Percentiles rank a stretch among this genome's conserved stretches.
Evolutionary conservation across 2,113 vertebrate species (phyloP).

Genomic region (Notarius quadriscutis): DNA sequence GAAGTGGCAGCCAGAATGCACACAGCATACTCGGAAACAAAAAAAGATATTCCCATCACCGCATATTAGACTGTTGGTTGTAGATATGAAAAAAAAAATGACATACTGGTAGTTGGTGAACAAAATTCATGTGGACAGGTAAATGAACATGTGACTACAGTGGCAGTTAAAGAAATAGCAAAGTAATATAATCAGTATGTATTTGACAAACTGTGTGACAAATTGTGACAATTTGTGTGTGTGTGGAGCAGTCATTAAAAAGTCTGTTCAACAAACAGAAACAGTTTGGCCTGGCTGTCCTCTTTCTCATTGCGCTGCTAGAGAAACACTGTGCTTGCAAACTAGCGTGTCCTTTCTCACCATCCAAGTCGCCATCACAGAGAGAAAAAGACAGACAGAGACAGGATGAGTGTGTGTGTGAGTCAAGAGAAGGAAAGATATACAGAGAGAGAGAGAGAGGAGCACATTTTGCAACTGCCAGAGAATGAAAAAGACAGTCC

Average conservation of each 20-base stretch:
- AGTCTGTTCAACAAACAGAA: conserved; percentile 43
- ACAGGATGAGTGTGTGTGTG: background rate
- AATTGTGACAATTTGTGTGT: conserved; percentile 33
- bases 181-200: background rate
- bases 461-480: conserved; percentile 5
- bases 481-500: background rate
- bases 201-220: conserved; percentile 12
- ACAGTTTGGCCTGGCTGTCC: conserved; percentile 54
- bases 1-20: no score
- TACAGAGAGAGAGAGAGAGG: background rate
- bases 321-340: conserved; percentile 49
- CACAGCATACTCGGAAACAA: no score
- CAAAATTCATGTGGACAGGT: background rate
- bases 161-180: background rate
- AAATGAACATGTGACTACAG: background rate
- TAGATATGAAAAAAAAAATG: background rate
- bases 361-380: conserved; percentile 46
- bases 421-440: background rate
- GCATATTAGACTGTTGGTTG: background rate
- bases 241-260: conserved; percentile 53
- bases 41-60: no score
- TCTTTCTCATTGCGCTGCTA: conserved; percentile 54
- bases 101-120: background rate
- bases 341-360: conserved; percentile 50
- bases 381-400: conserved; percentile 42